phyloP scores from a whole-genome alignment of 2,113 vertebrate species.

The Phylloscopus whistleri region DNA sequence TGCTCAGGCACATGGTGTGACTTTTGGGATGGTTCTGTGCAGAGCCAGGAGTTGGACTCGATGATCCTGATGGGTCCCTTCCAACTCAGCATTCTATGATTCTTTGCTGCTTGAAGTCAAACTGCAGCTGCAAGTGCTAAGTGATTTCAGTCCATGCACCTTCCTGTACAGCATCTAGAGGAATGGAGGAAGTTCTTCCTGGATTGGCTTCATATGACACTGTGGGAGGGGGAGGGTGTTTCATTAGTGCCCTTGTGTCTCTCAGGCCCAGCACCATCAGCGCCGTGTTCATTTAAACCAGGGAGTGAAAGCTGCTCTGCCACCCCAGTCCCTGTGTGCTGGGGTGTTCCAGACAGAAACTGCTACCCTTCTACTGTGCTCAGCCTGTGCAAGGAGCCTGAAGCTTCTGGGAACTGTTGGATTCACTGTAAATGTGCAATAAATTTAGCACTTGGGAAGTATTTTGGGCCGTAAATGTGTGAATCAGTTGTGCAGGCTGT shows the following conservation, averaged over 20 bases:
- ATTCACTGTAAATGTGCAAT: slow-evolving; percentile 4
- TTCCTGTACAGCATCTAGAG: background rate
- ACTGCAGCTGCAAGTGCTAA: background rate
- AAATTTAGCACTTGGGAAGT: background rate
- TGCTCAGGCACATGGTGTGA: no score
- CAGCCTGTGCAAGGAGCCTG: background rate
- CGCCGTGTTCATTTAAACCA: accelerated
- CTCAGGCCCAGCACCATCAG: background rate
- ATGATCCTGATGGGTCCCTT: no score
- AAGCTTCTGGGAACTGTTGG: background rate
- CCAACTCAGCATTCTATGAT: background rate
- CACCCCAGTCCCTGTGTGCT: accelerated
- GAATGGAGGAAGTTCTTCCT: background rate
- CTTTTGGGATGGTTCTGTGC: no score
- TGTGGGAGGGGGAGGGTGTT: background rate
- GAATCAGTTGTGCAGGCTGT: background rate
- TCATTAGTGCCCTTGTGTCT: background rate
- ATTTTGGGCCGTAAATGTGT: slow-evolving; percentile 15
- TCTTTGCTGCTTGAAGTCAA: background rate
- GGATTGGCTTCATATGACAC: background rate
- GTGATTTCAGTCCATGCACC: background rate
- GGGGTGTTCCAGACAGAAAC: background rate
- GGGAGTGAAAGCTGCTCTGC: background rate
- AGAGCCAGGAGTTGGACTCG: no score
- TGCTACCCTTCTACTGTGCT: accelerated